These are phyloP conservation scores for Pristionchus entomophagus DNA, from an alignment of 2,888 invertebrate genomes.

Conservation along the genomic window DNA sequence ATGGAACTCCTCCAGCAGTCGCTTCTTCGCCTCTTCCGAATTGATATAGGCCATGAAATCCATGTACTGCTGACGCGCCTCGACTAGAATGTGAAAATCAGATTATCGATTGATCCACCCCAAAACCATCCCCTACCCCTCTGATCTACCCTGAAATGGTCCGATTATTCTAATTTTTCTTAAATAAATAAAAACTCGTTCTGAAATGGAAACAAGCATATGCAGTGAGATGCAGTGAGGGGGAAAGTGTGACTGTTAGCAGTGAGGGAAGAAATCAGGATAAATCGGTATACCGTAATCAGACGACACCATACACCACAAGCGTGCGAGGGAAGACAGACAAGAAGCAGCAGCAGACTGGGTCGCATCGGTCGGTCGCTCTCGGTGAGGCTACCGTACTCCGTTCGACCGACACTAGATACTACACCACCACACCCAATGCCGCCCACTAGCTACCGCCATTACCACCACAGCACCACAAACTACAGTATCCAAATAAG, in stretches of 20 bases:
- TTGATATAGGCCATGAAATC: background rate
- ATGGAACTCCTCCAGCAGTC: background rate
- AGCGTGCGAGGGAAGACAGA: conserved; percentile 19
- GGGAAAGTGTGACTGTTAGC: background rate
- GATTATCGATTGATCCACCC: background rate
- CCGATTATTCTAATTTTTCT: background rate
- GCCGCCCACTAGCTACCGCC: conserved; percentile 4
- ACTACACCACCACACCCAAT: background rate
- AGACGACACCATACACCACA: conserved; percentile 3
- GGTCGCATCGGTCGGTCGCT: background rate
- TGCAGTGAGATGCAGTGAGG: conserved; percentile 8
- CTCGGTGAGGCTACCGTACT: no score
- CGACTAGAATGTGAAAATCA: conserved; percentile 36
- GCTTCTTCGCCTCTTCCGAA: conserved; percentile 12
- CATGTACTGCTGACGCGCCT: background rate
- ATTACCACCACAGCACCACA: background rate
- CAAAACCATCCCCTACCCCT: background rate
- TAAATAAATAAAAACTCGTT: background rate
- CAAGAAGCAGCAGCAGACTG: conserved; percentile 20
- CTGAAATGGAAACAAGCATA: no score
- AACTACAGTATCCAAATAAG: background rate
- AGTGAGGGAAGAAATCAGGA: background rate
- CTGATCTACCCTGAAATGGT: background rate
- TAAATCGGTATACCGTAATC: conserved; percentile 8
- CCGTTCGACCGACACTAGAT: no score